These are phyloP conservation scores for Lonchura striata DNA, from an alignment of 2,113 vertebrate species.

Conservation along the genomic window DNA sequence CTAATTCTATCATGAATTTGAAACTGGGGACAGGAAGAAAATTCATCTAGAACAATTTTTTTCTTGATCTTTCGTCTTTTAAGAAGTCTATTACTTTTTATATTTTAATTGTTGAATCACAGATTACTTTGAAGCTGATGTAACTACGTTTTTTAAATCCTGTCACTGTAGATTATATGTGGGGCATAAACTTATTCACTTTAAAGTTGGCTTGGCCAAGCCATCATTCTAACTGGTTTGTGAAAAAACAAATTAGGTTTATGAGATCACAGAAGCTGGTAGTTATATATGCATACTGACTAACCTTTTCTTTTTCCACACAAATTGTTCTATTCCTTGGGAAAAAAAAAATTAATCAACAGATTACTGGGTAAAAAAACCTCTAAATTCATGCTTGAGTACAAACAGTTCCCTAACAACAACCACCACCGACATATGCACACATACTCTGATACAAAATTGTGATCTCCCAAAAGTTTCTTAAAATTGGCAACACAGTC, in stretches of 20 bases:
- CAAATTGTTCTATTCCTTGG: constrained; percentile 28
- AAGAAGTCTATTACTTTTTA: not conserved
- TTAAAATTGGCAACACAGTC: not conserved
- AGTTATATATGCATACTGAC: not conserved
- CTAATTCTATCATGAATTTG: not conserved
- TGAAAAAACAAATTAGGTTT: not conserved
- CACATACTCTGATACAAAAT: not conserved
- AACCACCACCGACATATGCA: not conserved
- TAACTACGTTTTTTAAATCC: not conserved
- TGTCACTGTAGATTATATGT: not conserved
- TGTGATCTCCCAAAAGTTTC: not conserved
- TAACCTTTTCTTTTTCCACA: constrained; percentile 31
- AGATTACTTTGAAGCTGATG: not conserved
- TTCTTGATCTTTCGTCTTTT: not conserved
- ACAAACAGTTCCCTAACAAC: constrained; percentile 38
- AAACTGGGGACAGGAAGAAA: not conserved
- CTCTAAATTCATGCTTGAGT: not conserved
- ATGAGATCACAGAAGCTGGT: not conserved
- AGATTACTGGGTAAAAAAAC: not conserved
- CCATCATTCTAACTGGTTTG: not conserved
- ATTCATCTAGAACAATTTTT: not conserved
- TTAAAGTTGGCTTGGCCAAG: not conserved
- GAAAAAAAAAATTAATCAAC: constrained; percentile 3
- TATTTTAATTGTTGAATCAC: not conserved
- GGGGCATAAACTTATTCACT: not conserved